phyloP scores from a whole-genome alignment of 64 coral and sea anemone species.

The Porites australiensis region DNA sequence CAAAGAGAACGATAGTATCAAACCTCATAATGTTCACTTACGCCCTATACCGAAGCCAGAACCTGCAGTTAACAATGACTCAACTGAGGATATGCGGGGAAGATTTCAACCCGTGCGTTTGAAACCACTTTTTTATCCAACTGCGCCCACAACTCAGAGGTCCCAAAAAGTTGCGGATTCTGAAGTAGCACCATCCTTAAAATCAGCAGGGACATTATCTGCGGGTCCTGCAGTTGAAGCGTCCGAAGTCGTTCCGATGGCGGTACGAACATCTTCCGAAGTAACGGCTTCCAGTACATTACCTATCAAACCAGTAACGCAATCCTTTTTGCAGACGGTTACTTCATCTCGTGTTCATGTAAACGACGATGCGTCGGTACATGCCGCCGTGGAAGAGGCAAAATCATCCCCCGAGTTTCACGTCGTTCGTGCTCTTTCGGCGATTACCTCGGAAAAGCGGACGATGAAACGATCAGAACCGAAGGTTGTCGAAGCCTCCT shows the following conservation, averaged over 20 bases:
- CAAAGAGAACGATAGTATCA: not conserved
- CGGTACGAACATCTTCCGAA: not conserved
- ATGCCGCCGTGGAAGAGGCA: not conserved
- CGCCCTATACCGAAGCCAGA: slow-evolving; percentile 17
- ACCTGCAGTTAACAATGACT: not conserved
- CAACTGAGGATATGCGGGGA: not conserved
- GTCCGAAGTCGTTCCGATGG: not conserved
- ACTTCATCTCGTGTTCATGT: not conserved
- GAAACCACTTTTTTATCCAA: slow-evolving; percentile 13
- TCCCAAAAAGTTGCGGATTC: not conserved
- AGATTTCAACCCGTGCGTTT: slow-evolving; percentile 23
- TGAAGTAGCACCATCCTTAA: not conserved
- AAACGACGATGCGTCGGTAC: not conserved
- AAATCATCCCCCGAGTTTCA: not conserved
- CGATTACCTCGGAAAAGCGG: slow-evolving; percentile 5
- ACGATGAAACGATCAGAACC: not conserved
- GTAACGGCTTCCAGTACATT: not conserved
- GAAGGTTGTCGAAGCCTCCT: not conserved
- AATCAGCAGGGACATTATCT: not conserved
- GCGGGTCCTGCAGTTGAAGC: not conserved
- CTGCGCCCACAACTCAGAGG: not conserved
- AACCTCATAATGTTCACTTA: not conserved
- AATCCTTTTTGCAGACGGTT: not conserved
- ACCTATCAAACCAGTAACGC: not conserved
- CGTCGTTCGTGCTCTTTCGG: not conserved